A percentile compares a stretch with the other conserved stretches of the same genome.
phyloP scores from a whole-genome alignment of 2,113 vertebrate genomes.

The Tichodroma muraria region DNA sequence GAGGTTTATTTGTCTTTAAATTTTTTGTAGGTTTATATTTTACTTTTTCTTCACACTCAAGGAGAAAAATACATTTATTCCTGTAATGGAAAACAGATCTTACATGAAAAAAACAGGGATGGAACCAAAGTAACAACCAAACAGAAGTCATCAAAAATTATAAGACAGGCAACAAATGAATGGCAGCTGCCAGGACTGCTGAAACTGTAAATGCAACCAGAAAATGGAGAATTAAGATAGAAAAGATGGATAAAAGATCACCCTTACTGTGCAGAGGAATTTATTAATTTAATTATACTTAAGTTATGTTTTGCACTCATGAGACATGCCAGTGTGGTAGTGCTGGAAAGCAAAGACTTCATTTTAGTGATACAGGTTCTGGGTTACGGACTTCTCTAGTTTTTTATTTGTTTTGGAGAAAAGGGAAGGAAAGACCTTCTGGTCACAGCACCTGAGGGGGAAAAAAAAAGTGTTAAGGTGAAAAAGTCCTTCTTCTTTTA shows the following conservation, averaged over 20 bases:
- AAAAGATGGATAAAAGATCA: not conserved
- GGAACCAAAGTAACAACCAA: not conserved
- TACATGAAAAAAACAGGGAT: not conserved
- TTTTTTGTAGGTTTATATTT: not conserved
- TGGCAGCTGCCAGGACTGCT: not conserved
- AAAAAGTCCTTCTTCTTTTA: not conserved
- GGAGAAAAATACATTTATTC: not conserved
- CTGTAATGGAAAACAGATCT: not conserved
- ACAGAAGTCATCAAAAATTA: not conserved
- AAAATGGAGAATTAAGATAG: not conserved
- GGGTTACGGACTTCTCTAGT: not conserved
- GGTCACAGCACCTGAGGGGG: rapidly evolving
- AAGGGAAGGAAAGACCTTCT: not conserved
- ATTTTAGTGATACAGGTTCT: not conserved
- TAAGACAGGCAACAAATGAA: not conserved
- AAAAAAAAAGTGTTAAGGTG: not conserved
- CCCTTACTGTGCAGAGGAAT: not conserved
- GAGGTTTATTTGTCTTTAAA: not conserved
- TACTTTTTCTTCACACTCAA: not conserved
- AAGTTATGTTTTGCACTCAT: not conserved
- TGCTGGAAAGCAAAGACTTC: not conserved
- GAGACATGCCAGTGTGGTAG: not conserved
- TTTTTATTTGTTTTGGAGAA: not conserved
- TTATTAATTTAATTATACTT: not conserved
- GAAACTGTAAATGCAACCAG: not conserved